Evolutionary conservation across 2,888 invertebrate species (phyloP).

Genomic region (Emmelina monodactyla): DNA sequence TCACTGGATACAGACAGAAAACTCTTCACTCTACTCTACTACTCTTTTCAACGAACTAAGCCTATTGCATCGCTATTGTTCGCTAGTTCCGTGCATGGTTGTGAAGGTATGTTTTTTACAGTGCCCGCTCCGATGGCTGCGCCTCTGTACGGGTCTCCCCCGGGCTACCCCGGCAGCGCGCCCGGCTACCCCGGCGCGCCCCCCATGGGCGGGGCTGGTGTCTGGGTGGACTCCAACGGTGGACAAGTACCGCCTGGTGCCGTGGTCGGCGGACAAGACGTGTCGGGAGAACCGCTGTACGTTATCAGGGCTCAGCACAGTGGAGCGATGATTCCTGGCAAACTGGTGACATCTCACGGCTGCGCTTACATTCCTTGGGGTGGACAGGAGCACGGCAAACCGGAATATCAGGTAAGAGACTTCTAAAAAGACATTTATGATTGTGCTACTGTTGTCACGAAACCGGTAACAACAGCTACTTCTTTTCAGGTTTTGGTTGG

Average conservation of each 20-base stretch:
- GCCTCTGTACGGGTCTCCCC: constrained; percentile 37
- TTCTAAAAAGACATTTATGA: too few species aligned
- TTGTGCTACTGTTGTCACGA: too few species aligned
- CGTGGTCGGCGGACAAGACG: constrained; percentile 70
- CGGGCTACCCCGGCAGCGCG: constrained; percentile 39
- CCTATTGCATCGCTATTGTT: constrained; percentile 8
- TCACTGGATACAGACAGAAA: too few species aligned
- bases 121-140: constrained; percentile 42
- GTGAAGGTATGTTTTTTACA: too few species aligned
- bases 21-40: constrained; percentile 13
- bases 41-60: constrained; percentile 17
- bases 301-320: constrained; percentile 79
- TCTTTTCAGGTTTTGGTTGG: constrained; percentile 63
- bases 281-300: constrained; percentile 67
- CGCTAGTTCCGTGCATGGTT: too few species aligned
- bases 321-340: constrained; percentile 83
- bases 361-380: constrained; percentile 85
- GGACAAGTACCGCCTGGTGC: constrained; percentile 77
- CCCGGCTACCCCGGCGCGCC: constrained; percentile 9
- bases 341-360: constrained; percentile 78
- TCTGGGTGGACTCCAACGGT: constrained; percentile 68
- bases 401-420: constrained; percentile 74
- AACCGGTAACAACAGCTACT: too few species aligned
- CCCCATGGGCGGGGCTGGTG: constrained; percentile 32
- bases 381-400: constrained; percentile 78